Evolutionary conservation across 2,113 vertebrate genomes (phyloP).

Genomic region (Pelodiscus sinensis): DNA sequence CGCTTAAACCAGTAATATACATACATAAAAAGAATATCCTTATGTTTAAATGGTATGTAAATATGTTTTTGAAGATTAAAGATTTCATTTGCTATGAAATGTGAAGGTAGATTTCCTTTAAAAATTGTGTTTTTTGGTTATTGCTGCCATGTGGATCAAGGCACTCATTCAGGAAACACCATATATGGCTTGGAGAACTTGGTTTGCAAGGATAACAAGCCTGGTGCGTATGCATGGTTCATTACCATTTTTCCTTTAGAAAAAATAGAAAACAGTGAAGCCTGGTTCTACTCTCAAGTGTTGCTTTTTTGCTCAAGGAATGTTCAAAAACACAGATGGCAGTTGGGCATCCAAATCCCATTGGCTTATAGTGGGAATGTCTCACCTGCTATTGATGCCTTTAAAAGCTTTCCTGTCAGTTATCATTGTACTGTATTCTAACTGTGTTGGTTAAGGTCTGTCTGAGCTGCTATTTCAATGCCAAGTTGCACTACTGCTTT

Average conservation of each 20-base stretch:
- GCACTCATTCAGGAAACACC: constrained; percentile 84
- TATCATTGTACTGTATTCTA: not conserved
- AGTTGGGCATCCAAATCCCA: not conserved
- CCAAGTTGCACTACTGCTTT: not conserved
- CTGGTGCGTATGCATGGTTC: constrained; percentile 87
- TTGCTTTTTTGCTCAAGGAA: not conserved
- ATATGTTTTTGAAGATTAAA: not conserved
- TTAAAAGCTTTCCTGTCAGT: not conserved
- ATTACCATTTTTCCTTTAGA: not conserved
- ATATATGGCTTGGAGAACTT: constrained; percentile 90
- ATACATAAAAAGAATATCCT: not conserved
- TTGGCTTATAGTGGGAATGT: not conserved
- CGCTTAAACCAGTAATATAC: not conserved
- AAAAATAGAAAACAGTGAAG: not conserved
- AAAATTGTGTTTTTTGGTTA: constrained; percentile 75
- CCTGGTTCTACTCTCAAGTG: not conserved
- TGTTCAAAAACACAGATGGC: not conserved
- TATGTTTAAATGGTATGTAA: not conserved
- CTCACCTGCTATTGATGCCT: not conserved
- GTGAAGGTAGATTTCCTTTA: not conserved
- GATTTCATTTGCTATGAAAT: not conserved
- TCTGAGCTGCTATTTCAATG: not conserved
- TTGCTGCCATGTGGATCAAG: constrained; percentile 84
- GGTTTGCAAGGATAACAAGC: constrained; percentile 88
- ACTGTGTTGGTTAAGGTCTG: not conserved